Evolutionary conservation across 1,140 invertebrate species (phyloP).

Genomic region (Calliopsis andreniformis): DNA sequence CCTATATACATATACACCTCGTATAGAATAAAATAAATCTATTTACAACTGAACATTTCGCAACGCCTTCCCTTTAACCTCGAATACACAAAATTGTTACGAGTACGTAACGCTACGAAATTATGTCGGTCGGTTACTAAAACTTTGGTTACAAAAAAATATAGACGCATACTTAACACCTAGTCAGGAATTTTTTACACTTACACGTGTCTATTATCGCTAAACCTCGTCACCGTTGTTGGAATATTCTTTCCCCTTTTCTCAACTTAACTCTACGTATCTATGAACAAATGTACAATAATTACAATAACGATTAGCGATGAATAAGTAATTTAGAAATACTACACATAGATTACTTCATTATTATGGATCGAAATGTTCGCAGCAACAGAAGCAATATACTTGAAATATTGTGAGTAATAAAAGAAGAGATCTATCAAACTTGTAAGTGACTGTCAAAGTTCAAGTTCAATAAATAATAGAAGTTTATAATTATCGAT

Average conservation of each 20-base stretch:
- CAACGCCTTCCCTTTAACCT: slow-evolving; percentile 31
- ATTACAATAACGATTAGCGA: slow-evolving; percentile 70
- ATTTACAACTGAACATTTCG: slow-evolving; percentile 67
- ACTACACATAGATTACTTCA: slow-evolving; percentile 68
- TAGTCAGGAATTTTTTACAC: slow-evolving; percentile 41
- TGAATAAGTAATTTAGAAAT: slow-evolving; percentile 68
- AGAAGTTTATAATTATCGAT: too few relatives aligned
- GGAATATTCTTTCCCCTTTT: neutral
- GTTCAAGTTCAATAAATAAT: too few relatives aligned
- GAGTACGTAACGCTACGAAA: slow-evolving; percentile 48
- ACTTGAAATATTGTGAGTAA: neutral
- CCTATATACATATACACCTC: slow-evolving; percentile 34
- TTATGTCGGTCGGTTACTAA: slow-evolving; percentile 65
- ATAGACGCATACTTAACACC: slow-evolving; percentile 71
- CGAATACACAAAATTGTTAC: slow-evolving; percentile 44
- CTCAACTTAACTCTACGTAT: slow-evolving; percentile 42
- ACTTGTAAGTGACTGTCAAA: too few relatives aligned
- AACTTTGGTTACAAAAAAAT: slow-evolving; percentile 81
- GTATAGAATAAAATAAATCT: slow-evolving; percentile 68
- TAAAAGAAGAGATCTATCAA: too few relatives aligned
- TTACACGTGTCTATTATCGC: slow-evolving; percentile 35
- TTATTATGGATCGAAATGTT: slow-evolving; percentile 52
- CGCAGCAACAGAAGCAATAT: slow-evolving; percentile 46
- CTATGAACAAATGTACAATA: slow-evolving; percentile 79
- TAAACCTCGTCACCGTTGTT: neutral